Base-by-base conservation (phyloP, 2,888 invertebrate species). In the Copidosoma aretas region DNA sequence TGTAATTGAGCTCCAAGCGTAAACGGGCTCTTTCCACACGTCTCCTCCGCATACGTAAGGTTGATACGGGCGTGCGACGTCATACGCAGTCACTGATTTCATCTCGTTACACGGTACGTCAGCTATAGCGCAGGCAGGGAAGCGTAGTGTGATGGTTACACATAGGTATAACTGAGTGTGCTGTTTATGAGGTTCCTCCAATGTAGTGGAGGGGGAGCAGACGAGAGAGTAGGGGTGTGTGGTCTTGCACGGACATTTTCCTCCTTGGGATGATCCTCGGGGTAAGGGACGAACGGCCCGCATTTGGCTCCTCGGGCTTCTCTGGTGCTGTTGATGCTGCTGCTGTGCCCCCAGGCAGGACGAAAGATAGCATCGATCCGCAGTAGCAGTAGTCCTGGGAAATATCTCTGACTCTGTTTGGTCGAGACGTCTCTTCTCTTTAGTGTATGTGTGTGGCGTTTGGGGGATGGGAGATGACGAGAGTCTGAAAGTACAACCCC, bases 61-160 rank as follows among this genome's bases (percentile, higher is more conserved):
- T 5, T 4, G 21, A n/a, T 3, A 1, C 19, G 1, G 79, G 84
- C 84, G 84, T 85, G 8, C 8, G 85, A 86, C 86, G 86, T 85
- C 85, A 84, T 85, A 85, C 84, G 78, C 84, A 5, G 43, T 12
- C 84, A 84, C 82, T 84, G 85, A 84, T 83, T 85, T 84, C 84
- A 83, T 84, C 84, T 84, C 81, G 81, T 83, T 81, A 81, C 17
- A 10, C 21, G 21, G 4, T 46, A 32, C 8, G 8, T 53, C 53
- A 53, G 53, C 53, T 49, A 5, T 19, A 49, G 2, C n/a, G 24
- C n/a, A 22, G 53, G 19, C 21, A 53, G 19, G 19, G 3, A 49
- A 17, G 19, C 49, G 19, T 4, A 49, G 49, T 17, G 3, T 2
- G 19, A 49, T 17, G 49, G 49, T 49, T 2, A 14, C 46, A 53